Conservation (phyloP, 2,888 invertebrate genomes). For the Chironomus tentans region DNA sequence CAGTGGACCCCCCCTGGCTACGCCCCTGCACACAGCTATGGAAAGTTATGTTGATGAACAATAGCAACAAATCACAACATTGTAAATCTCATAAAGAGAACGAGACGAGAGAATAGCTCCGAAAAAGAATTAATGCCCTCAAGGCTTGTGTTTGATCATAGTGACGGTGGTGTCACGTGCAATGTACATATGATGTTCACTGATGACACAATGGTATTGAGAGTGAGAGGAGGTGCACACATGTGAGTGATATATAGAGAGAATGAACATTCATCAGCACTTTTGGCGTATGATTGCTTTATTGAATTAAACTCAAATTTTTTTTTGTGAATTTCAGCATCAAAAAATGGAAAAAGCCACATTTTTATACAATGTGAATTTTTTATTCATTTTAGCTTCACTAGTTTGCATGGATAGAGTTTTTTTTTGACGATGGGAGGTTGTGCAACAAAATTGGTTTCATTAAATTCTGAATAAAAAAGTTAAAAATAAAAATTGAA, state of each 20-base stretch:
- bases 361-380: too few species aligned
- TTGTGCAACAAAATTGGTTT: too few species aligned
- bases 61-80: constrained; percentile 21
- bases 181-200: neutral
- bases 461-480: too few species aligned
- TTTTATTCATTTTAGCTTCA: too few species aligned
- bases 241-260: neutral
- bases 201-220: neutral
- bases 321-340: too few species aligned
- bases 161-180: neutral
- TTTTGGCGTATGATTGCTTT: neutral
- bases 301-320: neutral
- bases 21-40: neutral
- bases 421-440: too few species aligned
- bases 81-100: neutral
- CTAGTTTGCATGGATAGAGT: too few species aligned
- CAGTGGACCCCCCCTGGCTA: too few species aligned
- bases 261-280: neutral
- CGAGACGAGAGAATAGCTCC: neutral
- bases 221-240: neutral
- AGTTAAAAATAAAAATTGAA: too few species aligned
- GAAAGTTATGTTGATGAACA: neutral
- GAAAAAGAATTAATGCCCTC: neutral
- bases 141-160: neutral
- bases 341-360: too few species aligned